Conservation (phyloP, 2,888 invertebrate species). For the Eupithecia vulgata region DNA sequence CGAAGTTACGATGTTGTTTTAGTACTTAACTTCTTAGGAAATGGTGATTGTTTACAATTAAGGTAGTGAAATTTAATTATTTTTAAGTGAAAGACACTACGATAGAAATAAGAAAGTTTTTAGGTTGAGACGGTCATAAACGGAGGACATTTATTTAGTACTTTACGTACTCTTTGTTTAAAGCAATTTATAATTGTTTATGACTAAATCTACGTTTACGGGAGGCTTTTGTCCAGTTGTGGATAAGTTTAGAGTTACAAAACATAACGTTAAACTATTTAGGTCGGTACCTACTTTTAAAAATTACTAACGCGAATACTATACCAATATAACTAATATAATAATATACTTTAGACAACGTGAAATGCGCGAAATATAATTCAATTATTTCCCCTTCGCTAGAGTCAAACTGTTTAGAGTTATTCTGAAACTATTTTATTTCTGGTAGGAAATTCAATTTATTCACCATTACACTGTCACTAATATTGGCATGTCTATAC, state of each 20-base stretch:
- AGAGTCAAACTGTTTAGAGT: background rate
- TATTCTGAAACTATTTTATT: too few species aligned
- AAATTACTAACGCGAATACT: background rate
- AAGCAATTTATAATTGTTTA: background rate
- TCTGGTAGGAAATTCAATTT: too few species aligned
- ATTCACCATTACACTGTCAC: too few species aligned
- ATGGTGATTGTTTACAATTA: background rate
- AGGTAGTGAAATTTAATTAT: background rate
- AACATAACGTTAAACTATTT: background rate
- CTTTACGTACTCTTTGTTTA: background rate
- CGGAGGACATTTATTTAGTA: background rate
- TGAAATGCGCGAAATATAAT: background rate
- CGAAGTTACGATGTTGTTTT: conserved; percentile 4
- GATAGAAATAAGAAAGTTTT: background rate
- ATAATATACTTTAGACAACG: too few species aligned
- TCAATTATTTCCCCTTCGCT: background rate
- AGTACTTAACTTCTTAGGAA: background rate
- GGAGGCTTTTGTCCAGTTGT: background rate
- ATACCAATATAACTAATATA: too few species aligned
- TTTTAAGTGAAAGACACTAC: background rate
- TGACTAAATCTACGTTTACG: background rate
- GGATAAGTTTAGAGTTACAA: background rate
- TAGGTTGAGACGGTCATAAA: background rate
- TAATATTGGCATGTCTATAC: too few species aligned
- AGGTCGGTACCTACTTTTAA: too few species aligned